Evolutionary conservation across 2,113 vertebrate genomes (phyloP).

Genomic region (Aphyosemion australe): DNA sequence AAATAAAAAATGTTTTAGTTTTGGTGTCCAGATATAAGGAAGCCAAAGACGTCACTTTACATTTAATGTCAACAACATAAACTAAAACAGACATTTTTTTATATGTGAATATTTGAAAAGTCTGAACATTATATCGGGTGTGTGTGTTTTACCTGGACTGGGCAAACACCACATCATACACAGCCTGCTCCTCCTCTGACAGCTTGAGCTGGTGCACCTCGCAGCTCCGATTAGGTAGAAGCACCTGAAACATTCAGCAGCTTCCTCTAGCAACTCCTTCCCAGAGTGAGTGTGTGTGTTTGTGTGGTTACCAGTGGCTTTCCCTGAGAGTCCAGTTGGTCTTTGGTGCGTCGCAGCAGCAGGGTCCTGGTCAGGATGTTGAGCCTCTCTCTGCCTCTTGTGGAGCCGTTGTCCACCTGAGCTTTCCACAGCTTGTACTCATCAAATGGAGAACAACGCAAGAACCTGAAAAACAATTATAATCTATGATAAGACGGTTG

Average conservation of each 20-base stretch:
- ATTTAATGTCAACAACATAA: no score
- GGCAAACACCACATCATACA: conserved; percentile 90
- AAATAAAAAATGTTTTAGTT: background rate
- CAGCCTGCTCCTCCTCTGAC: conserved; percentile 85
- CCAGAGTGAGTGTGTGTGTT: no score
- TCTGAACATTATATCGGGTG: background rate
- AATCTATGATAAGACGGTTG: background rate
- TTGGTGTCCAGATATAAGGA: no score
- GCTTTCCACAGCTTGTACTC: conserved; percentile 92
- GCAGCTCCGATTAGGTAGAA: conserved; percentile 83
- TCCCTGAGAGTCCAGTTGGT: conserved; percentile 85
- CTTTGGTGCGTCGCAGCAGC: conserved; percentile 89
- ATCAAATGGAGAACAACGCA: conserved; percentile 93
- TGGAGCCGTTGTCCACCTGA: conserved; percentile 93
- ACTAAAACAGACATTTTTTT: no score
- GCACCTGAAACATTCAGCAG: conserved; percentile 76
- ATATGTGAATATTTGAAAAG: no score
- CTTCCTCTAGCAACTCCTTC: background rate
- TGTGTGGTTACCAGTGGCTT: conserved; percentile 86
- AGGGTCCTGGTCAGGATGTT: conserved; percentile 89
- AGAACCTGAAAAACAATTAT: conserved; percentile 80
- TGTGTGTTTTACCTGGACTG: conserved; percentile 84
- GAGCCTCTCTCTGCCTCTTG: conserved; percentile 88
- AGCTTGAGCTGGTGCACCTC: conserved; percentile 85
- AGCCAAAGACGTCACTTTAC: no score